Base-by-base conservation (phyloP, 1,140 invertebrate species). In the Lanistes nyassanus region DNA sequence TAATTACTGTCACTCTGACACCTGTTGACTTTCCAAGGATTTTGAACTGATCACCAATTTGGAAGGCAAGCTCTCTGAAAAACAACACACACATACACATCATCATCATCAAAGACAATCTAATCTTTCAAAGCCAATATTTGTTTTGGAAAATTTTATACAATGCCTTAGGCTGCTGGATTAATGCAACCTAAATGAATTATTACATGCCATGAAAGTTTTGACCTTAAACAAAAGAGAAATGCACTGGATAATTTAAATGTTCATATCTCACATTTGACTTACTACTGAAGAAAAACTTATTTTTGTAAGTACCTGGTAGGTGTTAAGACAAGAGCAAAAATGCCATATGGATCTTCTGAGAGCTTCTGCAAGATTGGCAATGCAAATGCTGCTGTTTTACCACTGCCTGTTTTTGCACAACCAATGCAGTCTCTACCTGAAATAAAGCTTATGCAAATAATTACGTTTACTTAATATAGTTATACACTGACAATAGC, bases 31-130 rank as follows among this genome's bases (percentile, higher is more conserved):
- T 86, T 36, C 89, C 88, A 67, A 90, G 88, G 92, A 96, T 84
- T 80, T 81, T 80, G 67, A 89, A 89, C 80, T 90, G 88, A 83
- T 98, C 97, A 51, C 92, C 94, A 83, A 98, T 98, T 92, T 95
- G 90, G 76, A 91, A 91, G 1, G 89, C 89, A 37, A 90, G 76
- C 70, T 90, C 89, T 69, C 88, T 86, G 77, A 34, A 84, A 79
- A 55, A 77, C 56, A 70, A 36, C n/a, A n/a, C n/a, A 65, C 62
- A 73, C 29, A 26, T 19, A 36, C 68, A n/a, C 31, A 26, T 47
- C 5, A 47, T 47, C 42, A 47, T 9, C 42, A 47, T 16, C 42
- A 47, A 47, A 16, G 9, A 47, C 19, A 16, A 13, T 6, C 5
- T 47, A 13, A 13, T 9, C 2, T 6, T 6, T 13, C 42, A 47